phyloP scores from a whole-genome alignment of 2,888 invertebrate genomes.

The Spicauda simplicius region DNA sequence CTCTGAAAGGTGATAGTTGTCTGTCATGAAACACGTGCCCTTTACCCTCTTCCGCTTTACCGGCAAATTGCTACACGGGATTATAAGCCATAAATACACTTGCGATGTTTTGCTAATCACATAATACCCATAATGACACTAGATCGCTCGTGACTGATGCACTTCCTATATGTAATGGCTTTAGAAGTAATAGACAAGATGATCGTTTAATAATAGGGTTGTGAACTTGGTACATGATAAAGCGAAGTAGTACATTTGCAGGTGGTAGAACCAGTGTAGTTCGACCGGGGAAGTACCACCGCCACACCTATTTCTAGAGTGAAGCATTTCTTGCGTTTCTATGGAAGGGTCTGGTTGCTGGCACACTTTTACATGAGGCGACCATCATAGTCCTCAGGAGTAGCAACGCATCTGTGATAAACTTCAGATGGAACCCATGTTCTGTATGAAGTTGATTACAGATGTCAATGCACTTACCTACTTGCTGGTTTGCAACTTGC shows the following conservation, averaged over 20 bases:
- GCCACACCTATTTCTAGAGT: no score
- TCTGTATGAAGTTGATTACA: no score
- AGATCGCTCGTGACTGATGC: slow-evolving; percentile 46
- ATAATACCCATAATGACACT: slow-evolving; percentile 35
- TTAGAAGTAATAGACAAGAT: slow-evolving; percentile 34
- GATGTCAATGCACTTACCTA: no score
- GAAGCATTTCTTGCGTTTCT: no score
- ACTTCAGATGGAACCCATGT: no score
- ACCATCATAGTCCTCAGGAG: no score
- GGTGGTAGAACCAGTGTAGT: no score
- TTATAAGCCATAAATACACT: slow-evolving; percentile 9
- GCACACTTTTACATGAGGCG: no score
- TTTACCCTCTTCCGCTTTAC: slow-evolving; percentile 7
- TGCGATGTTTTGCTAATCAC: slow-evolving; percentile 42
- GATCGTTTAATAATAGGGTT: slow-evolving; percentile 21
- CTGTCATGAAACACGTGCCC: slow-evolving; percentile 1
- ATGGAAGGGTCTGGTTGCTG: no score
- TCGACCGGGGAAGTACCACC: no score
- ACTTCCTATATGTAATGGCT: slow-evolving; percentile 47
- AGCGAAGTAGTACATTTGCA: background rate
- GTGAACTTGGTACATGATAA: background rate
- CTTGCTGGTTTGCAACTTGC: no score
- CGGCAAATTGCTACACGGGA: background rate
- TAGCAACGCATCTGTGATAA: no score
- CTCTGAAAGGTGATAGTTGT: slow-evolving; percentile 17